Evolutionary conservation across 2,888 invertebrate species (phyloP).

Genomic region (Antitype chi): DNA sequence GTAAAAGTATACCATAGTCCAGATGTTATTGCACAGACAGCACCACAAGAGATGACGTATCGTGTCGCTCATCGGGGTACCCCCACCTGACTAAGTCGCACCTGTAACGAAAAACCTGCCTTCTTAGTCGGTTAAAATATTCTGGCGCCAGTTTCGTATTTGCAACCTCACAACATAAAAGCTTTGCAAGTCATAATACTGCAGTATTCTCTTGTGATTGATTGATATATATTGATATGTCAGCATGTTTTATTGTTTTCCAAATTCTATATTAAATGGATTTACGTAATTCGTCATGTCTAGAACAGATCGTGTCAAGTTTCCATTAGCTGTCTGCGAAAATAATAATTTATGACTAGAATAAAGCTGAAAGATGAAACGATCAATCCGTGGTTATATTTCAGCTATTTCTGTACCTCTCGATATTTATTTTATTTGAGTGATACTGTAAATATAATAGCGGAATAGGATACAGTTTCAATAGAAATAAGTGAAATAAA

Average conservation of each 20-base stretch:
- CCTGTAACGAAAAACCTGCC: too few relatives aligned
- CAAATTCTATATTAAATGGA: conserved; percentile 20
- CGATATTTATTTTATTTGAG: conserved; percentile 24
- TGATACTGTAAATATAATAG: not conserved
- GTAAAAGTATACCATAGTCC: too few relatives aligned
- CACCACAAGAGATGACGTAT: too few relatives aligned
- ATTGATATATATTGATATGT: conserved; percentile 3
- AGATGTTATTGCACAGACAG: too few relatives aligned
- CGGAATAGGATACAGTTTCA: too few relatives aligned
- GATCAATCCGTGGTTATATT: conserved; percentile 19
- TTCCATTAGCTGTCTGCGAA: conserved; percentile 44
- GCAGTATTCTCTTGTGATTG: not conserved
- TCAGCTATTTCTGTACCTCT: conserved; percentile 20
- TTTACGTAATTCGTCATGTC: conserved; percentile 31
- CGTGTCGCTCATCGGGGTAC: too few relatives aligned
- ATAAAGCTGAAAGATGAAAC: conserved; percentile 47
- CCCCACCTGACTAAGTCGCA: too few relatives aligned
- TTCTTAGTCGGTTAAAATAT: too few relatives aligned
- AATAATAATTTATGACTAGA: conserved; percentile 51
- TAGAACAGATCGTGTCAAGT: conserved; percentile 30
- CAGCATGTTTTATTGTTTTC: conserved; percentile 12
- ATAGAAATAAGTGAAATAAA: not conserved
- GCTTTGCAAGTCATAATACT: not conserved
- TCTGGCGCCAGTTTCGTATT: not conserved
- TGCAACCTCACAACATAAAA: not conserved